These are phyloP conservation scores for Heliconius hermathena DNA, from an alignment of 1,140 invertebrate genomes.

Conservation along the genomic window DNA sequence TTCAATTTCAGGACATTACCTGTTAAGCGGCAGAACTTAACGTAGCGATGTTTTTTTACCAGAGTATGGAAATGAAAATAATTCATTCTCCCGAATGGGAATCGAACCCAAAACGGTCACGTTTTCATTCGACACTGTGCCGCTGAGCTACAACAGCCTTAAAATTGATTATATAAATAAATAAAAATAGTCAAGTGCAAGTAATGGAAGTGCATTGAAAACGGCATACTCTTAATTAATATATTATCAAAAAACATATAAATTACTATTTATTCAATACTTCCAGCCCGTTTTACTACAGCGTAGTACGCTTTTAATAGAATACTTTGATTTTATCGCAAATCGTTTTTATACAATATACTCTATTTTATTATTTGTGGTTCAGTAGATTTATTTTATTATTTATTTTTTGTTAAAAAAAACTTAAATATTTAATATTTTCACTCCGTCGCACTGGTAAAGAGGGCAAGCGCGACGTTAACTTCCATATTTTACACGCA, in stretches of 20 bases:
- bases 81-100: neutral
- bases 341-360: neutral
- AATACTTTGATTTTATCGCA: neutral
- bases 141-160: neutral
- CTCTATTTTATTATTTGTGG: neutral
- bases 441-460: too few species aligned
- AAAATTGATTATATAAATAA: neutral
- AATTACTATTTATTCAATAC: neutral
- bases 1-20: neutral
- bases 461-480: too few species aligned
- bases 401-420: neutral
- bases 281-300: neutral
- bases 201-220: slow-evolving; percentile 1
- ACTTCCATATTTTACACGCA: too few species aligned
- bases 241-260: neutral
- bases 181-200: neutral
- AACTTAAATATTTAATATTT: too few species aligned
- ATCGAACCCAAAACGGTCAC: neutral
- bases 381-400: neutral
- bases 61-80: neutral
- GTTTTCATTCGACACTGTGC: neutral
- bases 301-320: neutral
- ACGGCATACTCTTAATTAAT: neutral
- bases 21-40: neutral
- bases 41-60: neutral